A percentile compares a stretch with the other conserved stretches of the same genome.
Conservation (phyloP, 2,888 invertebrate species). For the Polyommatus icarus region DNA sequence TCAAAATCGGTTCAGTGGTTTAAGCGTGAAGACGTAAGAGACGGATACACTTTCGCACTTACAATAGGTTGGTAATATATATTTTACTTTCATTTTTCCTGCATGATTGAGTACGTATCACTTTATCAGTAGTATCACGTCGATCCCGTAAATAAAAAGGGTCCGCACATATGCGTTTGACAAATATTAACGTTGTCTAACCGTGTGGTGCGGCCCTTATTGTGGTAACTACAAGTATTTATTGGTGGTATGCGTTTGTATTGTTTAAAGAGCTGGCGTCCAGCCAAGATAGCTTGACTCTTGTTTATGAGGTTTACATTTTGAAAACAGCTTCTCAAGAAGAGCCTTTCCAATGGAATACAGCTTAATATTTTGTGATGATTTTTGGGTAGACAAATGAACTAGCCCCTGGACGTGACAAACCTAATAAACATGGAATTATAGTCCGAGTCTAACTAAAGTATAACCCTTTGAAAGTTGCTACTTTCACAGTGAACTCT, state of each 20-base stretch:
- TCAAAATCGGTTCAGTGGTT: too few relatives aligned
- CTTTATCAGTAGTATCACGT: background rate
- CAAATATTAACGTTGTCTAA: slow-evolving; percentile 14
- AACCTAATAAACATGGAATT: background rate
- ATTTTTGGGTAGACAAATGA: background rate
- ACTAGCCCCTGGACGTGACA: too few relatives aligned
- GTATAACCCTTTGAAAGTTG: too few relatives aligned
- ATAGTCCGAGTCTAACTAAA: too few relatives aligned
- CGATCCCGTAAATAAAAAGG: background rate
- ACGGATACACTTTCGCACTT: background rate
- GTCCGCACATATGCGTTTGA: slow-evolving; percentile 12
- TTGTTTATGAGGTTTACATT: background rate
- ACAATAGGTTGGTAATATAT: too few relatives aligned
- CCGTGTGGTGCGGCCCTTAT: background rate
- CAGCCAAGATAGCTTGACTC: background rate
- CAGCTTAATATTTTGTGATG: background rate
- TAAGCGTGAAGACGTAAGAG: too few relatives aligned
- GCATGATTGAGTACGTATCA: background rate
- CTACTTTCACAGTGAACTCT: too few relatives aligned
- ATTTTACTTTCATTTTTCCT: background rate
- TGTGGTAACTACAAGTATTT: slow-evolving; percentile 14
- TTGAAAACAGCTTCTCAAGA: background rate
- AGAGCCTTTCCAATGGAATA: background rate
- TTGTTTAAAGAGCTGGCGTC: background rate
- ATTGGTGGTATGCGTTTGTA: slow-evolving; percentile 3